Conservation (phyloP, 2,888 invertebrate species). For the Trachelus iudaicus region DNA sequence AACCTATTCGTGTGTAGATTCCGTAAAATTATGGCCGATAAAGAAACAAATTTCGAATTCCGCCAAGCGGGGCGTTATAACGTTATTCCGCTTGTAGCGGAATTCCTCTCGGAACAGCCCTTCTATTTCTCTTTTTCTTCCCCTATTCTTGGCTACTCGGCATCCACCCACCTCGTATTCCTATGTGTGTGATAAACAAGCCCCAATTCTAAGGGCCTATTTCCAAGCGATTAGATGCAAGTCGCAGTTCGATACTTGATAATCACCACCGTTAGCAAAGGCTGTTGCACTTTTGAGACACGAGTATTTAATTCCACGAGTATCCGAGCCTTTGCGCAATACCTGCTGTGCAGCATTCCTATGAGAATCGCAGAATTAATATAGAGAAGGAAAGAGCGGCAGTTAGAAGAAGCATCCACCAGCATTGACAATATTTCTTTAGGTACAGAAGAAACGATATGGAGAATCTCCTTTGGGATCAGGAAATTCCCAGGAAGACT, state of each 20-base stretch:
- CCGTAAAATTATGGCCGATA: constrained; percentile 62
- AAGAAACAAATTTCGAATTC: constrained; percentile 63
- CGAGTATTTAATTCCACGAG: not conserved
- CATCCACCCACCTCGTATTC: constrained; percentile 45
- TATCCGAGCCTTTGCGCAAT: not conserved
- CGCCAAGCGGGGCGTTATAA: constrained; percentile 53
- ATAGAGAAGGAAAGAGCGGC: no score
- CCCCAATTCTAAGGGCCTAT: constrained; percentile 35
- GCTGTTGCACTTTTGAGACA: not conserved
- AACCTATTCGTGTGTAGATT: constrained; percentile 60
- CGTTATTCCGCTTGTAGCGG: constrained; percentile 56
- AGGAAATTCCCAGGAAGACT: not conserved
- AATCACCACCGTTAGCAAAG: not conserved
- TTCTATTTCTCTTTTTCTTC: constrained; percentile 22
- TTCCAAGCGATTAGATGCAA: constrained; percentile 31
- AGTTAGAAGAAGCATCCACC: no score
- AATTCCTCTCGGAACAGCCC: constrained; percentile 24
- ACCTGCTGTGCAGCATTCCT: no score
- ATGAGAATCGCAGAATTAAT: no score
- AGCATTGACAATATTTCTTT: not conserved
- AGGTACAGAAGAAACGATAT: not conserved
- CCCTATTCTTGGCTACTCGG: constrained; percentile 25
- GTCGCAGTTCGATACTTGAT: not conserved
- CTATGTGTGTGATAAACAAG: constrained; percentile 51
- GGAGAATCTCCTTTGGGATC: not conserved